phyloP scores from a whole-genome alignment of 2,113 vertebrate genomes.

The Beaufortia kweichowensis region DNA sequence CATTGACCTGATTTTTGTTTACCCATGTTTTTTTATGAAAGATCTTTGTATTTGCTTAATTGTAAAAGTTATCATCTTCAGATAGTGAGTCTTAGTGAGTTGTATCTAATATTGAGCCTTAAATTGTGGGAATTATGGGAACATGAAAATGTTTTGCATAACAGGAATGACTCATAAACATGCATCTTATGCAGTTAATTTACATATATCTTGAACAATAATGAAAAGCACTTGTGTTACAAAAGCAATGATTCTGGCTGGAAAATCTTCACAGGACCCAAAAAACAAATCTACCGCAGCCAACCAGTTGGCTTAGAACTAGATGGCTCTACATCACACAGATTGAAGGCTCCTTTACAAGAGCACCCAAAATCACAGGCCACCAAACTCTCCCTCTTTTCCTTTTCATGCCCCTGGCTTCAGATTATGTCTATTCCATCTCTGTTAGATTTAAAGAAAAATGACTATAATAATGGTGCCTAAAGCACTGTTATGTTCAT shows the following conservation, averaged over 20 bases:
- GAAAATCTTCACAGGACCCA: constrained; percentile 27
- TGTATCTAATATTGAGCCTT: too few relatives aligned
- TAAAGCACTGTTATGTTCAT: neutral
- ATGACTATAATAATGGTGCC: constrained; percentile 24
- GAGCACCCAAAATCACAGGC: constrained; percentile 23
- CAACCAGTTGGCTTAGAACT: constrained; percentile 30
- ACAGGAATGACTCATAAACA: too few relatives aligned
- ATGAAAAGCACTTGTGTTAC: neutral
- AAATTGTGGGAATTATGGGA: too few relatives aligned
- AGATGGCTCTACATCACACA: constrained; percentile 40
- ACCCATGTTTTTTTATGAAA: too few relatives aligned
- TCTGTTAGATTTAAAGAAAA: constrained; percentile 47
- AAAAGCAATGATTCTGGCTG: constrained; percentile 14
- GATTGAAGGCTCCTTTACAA: constrained; percentile 24
- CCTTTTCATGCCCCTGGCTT: constrained; percentile 27
- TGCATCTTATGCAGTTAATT: constrained; percentile 16
- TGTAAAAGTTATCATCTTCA: too few relatives aligned
- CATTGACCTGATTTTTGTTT: too few relatives aligned
- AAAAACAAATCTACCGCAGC: constrained; percentile 19
- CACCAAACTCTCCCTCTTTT: constrained; percentile 17
- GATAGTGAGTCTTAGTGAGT: too few relatives aligned
- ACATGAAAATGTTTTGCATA: too few relatives aligned
- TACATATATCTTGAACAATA: constrained; percentile 6
- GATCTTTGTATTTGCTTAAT: too few relatives aligned
- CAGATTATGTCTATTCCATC: constrained; percentile 50